A percentile compares a stretch with the other conserved stretches of the same genome.
These are phyloP conservation scores for Unio pictorum DNA, from an alignment of 2,888 invertebrate species.

Conservation along the genomic window DNA sequence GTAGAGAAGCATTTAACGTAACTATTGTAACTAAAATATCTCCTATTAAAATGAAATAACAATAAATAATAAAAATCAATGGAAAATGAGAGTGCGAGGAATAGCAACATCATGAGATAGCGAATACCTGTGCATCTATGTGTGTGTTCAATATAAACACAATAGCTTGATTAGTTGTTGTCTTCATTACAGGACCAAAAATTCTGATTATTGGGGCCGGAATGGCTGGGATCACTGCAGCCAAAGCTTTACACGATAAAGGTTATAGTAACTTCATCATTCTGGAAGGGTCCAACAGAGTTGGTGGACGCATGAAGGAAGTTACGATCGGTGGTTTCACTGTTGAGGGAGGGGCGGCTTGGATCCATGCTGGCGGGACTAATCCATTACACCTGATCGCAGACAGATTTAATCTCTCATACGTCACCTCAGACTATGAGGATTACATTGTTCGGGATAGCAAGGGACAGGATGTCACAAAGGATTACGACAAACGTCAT, in stretches of 20 bases:
- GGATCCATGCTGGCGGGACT: not conserved
- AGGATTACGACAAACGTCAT: not conserved
- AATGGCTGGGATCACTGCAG: conserved; percentile 12
- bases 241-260: conserved; percentile 6
- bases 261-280: conserved; percentile 10
- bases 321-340: conserved; percentile 3
- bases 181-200: conserved; percentile 3
- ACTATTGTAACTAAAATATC: no score
- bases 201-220: conserved; percentile 16
- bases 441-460: conserved; percentile 2
- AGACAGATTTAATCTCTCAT: not conserved
- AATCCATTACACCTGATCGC: conserved; percentile 1
- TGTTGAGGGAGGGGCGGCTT: conserved; percentile 7
- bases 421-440: not conserved
- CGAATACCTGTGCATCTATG: no score
- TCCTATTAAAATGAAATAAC: no score
- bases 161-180: no score
- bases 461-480: not conserved
- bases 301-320: conserved; percentile 12
- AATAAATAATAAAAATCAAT: no score
- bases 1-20: no score
- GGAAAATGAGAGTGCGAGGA: no score
- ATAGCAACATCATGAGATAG: no score
- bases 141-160: no score
- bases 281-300: conserved; percentile 8